Conservation (phyloP, 2,888 invertebrate species). For the Ophraella communa region DNA sequence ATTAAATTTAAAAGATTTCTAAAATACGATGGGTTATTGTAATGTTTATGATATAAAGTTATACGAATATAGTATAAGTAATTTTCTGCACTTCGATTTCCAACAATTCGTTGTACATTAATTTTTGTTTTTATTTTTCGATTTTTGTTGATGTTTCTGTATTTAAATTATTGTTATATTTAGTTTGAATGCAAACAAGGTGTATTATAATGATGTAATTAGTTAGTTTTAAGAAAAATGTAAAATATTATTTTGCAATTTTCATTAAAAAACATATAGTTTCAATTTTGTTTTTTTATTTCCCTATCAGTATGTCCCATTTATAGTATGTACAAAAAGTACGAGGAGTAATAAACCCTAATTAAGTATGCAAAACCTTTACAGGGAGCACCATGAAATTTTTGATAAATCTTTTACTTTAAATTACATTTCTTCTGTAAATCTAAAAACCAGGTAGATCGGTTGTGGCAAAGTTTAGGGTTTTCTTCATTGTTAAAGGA, state of each 20-base stretch:
- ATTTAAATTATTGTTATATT: conserved; percentile 48
- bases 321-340: too few relatives aligned
- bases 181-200: conserved; percentile 42
- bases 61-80: conserved; percentile 1
- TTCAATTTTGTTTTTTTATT: neutral
- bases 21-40: neutral
- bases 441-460: too few relatives aligned
- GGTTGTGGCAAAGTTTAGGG: too few relatives aligned
- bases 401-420: too few relatives aligned
- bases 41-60: neutral
- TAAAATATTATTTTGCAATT: conserved; percentile 54
- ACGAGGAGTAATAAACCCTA: too few relatives aligned
- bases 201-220: conserved; percentile 51
- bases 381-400: too few relatives aligned
- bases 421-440: too few relatives aligned
- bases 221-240: conserved; percentile 48
- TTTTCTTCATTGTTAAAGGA: too few relatives aligned
- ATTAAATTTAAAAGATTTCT: neutral
- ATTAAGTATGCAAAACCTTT: too few relatives aligned
- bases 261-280: conserved; percentile 50
- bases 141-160: conserved; percentile 43
- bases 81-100: conserved; percentile 14
- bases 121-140: conserved; percentile 26
- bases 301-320: too few relatives aligned
- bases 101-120: conserved; percentile 34